Base-by-base conservation (phyloP, 1,140 invertebrate species). In the Tetragnatha versicolor region DNA sequence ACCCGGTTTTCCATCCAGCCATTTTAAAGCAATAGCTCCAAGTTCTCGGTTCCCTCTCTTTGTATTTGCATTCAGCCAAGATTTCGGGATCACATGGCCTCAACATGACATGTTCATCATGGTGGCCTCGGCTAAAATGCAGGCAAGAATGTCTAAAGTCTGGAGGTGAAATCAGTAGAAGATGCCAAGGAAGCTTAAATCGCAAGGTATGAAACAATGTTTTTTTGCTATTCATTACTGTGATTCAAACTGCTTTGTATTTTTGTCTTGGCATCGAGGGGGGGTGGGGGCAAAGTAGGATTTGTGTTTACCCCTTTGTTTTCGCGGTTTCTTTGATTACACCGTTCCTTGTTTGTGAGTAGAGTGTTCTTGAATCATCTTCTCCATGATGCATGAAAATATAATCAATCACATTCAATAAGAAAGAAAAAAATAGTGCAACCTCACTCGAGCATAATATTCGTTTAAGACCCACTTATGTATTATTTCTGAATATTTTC, bases 51-150 rank as follows among this genome's bases (percentile, higher is more conserved):
- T 58, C 73, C 60, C 47, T 37, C 58, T 22, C 27, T 22, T 58
- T 14, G 31, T 42, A 51, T 72, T 75, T 53, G 9, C 45, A 65
- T 76, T 60, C 39, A 65, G 60, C 72, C 58, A 63, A 53, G 60
- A 76, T 66, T 66, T 60, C 65, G 20, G 65, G 76, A 79, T 79
- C 76, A 79, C 76, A 79, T 79, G 76, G 76, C 76, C 76, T 69
- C 76, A 79, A 79, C 76, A 79, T 79, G 76, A 79, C 53, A 69
- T 79, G 69, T 79, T 69, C 65, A 79, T 79, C 65, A 79, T 79
- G 63, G 76, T 47, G 55, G 63, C 76, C 51, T 76, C 60, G 25
- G 61, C 73, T 39, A 76, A 76, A 76, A 76, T 76, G 73, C 73
- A 76, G 73, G 76, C 76, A 79, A 79, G 65, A 79, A 79, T 79